Evolutionary conservation across 2,113 vertebrate species (phyloP).

Genomic region (Tachysurus fulvidraco): DNA sequence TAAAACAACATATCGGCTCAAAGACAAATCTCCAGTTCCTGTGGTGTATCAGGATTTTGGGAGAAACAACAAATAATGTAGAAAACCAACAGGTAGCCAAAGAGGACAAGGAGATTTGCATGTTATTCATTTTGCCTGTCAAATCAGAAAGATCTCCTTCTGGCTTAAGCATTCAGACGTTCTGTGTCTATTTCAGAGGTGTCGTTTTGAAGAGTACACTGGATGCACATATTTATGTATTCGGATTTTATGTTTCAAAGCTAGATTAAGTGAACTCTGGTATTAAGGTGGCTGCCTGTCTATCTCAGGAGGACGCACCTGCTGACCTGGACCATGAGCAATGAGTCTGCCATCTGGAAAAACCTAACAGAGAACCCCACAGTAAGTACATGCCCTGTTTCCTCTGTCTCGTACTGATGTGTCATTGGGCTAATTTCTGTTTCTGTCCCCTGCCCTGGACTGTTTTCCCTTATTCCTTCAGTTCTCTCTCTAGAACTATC

Average conservation of each 20-base stretch:
- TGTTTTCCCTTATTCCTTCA: slow-evolving; percentile 20
- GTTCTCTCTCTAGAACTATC: slow-evolving; percentile 42
- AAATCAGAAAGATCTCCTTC: background rate
- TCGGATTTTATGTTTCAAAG: background rate
- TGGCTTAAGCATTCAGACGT: background rate
- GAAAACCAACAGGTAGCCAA: background rate
- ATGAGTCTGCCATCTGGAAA: slow-evolving; percentile 88
- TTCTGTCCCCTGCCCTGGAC: slow-evolving; percentile 49
- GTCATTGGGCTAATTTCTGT: slow-evolving; percentile 34
- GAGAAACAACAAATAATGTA: background rate
- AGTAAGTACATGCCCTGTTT: slow-evolving; percentile 74
- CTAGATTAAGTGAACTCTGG: background rate
- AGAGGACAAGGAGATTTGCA: background rate
- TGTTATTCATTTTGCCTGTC: background rate
- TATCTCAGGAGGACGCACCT: slow-evolving; percentile 72
- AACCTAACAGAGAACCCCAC: slow-evolving; percentile 82
- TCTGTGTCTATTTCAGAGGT: background rate
- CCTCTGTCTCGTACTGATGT: slow-evolving; percentile 49
- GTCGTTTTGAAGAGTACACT: background rate
- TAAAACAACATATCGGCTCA: background rate
- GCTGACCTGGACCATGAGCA: slow-evolving; percentile 87
- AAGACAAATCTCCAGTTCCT: background rate
- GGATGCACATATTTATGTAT: background rate
- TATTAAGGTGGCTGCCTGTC: slow-evolving; percentile 48
- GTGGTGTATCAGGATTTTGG: background rate